A percentile compares a stretch with the other conserved stretches of the same genome.
Conservation (phyloP, 2,888 invertebrate species). For the Papilio demoleus region DNA sequence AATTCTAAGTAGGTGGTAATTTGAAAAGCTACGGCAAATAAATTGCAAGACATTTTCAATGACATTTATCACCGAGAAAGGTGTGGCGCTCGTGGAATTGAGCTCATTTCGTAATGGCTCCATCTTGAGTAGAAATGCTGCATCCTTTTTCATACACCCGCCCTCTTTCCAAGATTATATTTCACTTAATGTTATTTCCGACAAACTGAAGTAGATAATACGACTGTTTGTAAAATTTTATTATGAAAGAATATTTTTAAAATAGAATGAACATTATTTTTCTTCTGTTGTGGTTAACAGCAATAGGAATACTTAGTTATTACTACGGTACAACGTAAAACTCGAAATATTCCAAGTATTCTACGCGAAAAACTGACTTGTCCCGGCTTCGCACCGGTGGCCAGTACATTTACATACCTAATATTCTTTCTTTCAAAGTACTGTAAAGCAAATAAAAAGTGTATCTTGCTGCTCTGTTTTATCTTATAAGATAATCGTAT, state of each 20-base stretch:
- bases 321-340: no score
- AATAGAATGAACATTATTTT: neutral
- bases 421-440: no score
- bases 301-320: neutral
- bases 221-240: neutral
- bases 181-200: slow-evolving; percentile 27
- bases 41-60: slow-evolving; percentile 41
- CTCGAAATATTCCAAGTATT: no score
- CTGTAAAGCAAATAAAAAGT: no score
- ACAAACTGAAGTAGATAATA: slow-evolving; percentile 19
- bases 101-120: slow-evolving; percentile 40
- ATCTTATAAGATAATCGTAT: no score
- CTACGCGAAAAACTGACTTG: no score
- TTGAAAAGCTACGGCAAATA: slow-evolving; percentile 40
- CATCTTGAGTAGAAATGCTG: slow-evolving; percentile 39
- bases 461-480: no score
- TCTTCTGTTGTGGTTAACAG: neutral
- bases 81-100: slow-evolving; percentile 40
- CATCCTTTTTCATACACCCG: slow-evolving; percentile 36
- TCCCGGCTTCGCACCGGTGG: no score
- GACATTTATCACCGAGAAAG: slow-evolving; percentile 40
- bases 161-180: slow-evolving; percentile 30
- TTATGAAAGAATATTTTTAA: neutral
- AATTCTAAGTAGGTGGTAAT: slow-evolving; percentile 39
- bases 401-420: no score